A percentile compares a stretch with the other conserved stretches of the same genome.
Evolutionary conservation across 2,113 vertebrate species (phyloP).

Genomic region (Pangasianodon hypophthalmus): DNA sequence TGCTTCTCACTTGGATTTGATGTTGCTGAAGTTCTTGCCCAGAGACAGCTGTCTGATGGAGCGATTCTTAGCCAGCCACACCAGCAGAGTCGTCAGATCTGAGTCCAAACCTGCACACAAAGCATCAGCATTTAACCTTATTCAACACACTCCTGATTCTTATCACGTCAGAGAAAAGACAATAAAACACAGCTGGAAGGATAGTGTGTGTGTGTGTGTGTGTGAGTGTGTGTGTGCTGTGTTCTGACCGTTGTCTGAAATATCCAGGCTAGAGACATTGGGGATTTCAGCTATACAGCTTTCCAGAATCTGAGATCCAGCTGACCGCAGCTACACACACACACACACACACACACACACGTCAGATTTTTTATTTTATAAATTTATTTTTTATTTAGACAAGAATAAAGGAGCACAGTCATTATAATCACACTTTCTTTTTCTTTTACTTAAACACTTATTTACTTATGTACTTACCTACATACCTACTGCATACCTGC

Average conservation of each 20-base stretch:
- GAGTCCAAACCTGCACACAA: conserved; percentile 82
- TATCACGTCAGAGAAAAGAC: background rate
- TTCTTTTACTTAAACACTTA: background rate
- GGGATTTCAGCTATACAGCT: conserved; percentile 96
- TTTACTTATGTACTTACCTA: too few species aligned
- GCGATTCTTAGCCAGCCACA: conserved; percentile 96
- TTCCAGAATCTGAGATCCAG: conserved; percentile 93
- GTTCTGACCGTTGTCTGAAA: conserved; percentile 93
- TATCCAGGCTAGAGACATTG: conserved; percentile 93
- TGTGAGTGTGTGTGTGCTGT: conserved; percentile 1
- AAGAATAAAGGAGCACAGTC: background rate
- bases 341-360: conserved; percentile 14
- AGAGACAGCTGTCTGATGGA: conserved; percentile 91
- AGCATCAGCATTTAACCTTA: background rate
- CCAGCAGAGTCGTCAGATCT: conserved; percentile 91
- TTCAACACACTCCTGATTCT: background rate
- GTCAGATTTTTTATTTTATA: background rate
- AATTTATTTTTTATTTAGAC: too few species aligned
- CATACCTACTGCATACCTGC: too few species aligned
- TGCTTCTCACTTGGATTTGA: conserved; percentile 89
- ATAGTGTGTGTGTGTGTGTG: background rate
- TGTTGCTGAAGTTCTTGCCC: conserved; percentile 98
- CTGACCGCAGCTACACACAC: conserved; percentile 85
- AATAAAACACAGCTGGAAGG: background rate
- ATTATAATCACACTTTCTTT: background rate